A percentile compares a stretch with the other conserved stretches of the same genome.
These are phyloP conservation scores for Hoplodrina blanda DNA, from an alignment of 2,888 invertebrate species.

Conservation along the genomic window DNA sequence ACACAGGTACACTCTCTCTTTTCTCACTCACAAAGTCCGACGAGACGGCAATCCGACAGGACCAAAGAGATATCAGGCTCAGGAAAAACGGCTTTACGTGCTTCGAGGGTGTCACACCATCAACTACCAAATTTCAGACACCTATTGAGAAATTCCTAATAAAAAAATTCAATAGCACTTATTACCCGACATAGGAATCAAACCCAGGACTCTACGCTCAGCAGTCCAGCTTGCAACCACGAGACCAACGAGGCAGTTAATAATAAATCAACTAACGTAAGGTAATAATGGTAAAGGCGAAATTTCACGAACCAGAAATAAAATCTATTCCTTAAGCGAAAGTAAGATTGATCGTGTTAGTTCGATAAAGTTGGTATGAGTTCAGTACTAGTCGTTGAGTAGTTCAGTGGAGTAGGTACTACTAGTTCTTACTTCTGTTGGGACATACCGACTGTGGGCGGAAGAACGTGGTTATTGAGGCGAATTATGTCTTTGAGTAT, in stretches of 20 bases:
- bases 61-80: too few relatives aligned
- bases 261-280: constrained; percentile 67
- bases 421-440: constrained; percentile 26
- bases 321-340: constrained; percentile 82
- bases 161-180: too few relatives aligned
- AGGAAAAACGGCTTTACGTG: too few relatives aligned
- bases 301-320: constrained; percentile 73
- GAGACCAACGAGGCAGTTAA: constrained; percentile 17
- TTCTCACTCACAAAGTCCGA: too few relatives aligned
- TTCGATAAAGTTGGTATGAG: constrained; percentile 77
- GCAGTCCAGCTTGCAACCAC: too few relatives aligned
- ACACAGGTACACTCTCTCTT: too few relatives aligned
- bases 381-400: constrained; percentile 44
- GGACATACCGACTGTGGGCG: constrained; percentile 5
- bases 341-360: constrained; percentile 86
- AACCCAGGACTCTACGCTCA: too few relatives aligned
- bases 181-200: too few relatives aligned
- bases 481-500: background rate
- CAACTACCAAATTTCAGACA: too few relatives aligned
- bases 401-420: constrained; percentile 39
- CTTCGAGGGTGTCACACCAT: too few relatives aligned
- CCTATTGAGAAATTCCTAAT: too few relatives aligned
- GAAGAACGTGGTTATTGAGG: background rate
- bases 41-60: too few relatives aligned
- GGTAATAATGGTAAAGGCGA: constrained; percentile 72